A percentile compares a stretch with the other conserved stretches of the same genome.
Conservation (phyloP, 2,888 invertebrate genomes). For the Caenorhabditis imperialis region DNA sequence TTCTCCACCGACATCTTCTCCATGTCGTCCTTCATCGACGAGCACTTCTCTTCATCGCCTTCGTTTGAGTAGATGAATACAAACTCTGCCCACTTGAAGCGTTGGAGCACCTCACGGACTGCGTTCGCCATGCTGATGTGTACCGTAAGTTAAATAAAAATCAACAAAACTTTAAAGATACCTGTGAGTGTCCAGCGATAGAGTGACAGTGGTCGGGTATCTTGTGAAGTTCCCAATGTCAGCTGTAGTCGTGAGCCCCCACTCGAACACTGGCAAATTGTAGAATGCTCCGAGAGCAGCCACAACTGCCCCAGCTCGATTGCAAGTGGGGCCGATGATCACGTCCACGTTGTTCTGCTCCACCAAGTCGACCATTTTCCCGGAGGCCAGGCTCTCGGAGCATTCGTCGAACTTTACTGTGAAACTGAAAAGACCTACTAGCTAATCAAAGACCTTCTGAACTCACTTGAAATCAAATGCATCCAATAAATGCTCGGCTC, state of each 20-base stretch:
- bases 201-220: slow-evolving; percentile 51
- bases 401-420: slow-evolving; percentile 62
- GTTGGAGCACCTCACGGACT: slow-evolving; percentile 45
- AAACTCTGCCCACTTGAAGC: slow-evolving; percentile 68
- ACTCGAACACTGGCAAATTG: slow-evolving; percentile 53
- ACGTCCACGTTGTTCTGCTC: slow-evolving; percentile 58
- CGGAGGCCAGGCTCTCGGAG: slow-evolving; percentile 60
- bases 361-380: slow-evolving; percentile 55
- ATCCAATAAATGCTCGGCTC: slow-evolving; percentile 54
- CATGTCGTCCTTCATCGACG: slow-evolving; percentile 51
- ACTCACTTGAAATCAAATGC: slow-evolving; percentile 54
- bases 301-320: slow-evolving; percentile 59
- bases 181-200: slow-evolving; percentile 38
- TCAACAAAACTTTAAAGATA: neutral
- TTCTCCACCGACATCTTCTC: slow-evolving; percentile 44
- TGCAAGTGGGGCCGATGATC: slow-evolving; percentile 71
- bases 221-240: slow-evolving; percentile 45
- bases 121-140: slow-evolving; percentile 52
- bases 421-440: slow-evolving; percentile 19
- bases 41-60: slow-evolving; percentile 53
- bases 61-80: slow-evolving; percentile 64
- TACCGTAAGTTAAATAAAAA: neutral
- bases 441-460: neutral
- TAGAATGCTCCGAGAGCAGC: slow-evolving; percentile 54
- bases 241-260: slow-evolving; percentile 54